These are phyloP conservation scores for Drosophila gunungcola DNA, from an alignment of 1,140 invertebrate species.

Conservation along the genomic window DNA sequence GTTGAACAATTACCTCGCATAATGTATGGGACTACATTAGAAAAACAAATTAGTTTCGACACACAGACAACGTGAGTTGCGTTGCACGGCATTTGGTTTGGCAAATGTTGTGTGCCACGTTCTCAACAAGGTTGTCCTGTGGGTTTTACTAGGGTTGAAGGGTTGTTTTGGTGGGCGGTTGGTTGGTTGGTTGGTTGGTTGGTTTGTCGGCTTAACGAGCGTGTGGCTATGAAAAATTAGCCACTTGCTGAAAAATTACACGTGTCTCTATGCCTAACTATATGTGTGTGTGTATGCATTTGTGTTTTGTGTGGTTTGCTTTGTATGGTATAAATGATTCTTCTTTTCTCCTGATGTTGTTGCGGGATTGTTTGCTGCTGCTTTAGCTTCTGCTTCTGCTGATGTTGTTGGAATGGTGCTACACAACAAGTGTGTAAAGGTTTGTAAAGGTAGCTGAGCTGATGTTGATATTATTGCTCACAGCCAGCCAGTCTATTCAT, in stretches of 20 bases:
- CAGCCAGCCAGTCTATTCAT: conserved; percentile 44
- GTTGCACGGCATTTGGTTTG: conserved; percentile 29
- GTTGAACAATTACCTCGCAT: conserved; percentile 74
- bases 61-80: conserved; percentile 46
- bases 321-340: conserved; percentile 53
- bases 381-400: conserved; percentile 15
- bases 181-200: conserved; percentile 32
- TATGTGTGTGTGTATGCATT: conserved; percentile 23
- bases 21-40: conserved; percentile 75
- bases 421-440: conserved; percentile 67
- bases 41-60: conserved; percentile 71
- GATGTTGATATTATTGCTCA: conserved; percentile 31
- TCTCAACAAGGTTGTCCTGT: conserved; percentile 32
- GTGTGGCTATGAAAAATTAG: conserved; percentile 81
- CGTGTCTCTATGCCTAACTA: conserved; percentile 66
- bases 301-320: conserved; percentile 21
- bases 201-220: conserved; percentile 66
- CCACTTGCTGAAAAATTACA: conserved; percentile 77
- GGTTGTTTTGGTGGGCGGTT: conserved; percentile 51
- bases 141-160: conserved; percentile 34
- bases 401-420: conserved; percentile 69
- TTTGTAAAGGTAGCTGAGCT: conserved; percentile 39
- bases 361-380: conserved; percentile 9
- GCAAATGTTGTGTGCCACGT: conserved; percentile 35
- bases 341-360: conserved; percentile 20